Percentiles rank a stretch among this genome's conserved stretches.
These are phyloP conservation scores for Drosophila nr. perissopoda DNA, from an alignment of 2,888 invertebrate species.

Conservation along the genomic window DNA sequence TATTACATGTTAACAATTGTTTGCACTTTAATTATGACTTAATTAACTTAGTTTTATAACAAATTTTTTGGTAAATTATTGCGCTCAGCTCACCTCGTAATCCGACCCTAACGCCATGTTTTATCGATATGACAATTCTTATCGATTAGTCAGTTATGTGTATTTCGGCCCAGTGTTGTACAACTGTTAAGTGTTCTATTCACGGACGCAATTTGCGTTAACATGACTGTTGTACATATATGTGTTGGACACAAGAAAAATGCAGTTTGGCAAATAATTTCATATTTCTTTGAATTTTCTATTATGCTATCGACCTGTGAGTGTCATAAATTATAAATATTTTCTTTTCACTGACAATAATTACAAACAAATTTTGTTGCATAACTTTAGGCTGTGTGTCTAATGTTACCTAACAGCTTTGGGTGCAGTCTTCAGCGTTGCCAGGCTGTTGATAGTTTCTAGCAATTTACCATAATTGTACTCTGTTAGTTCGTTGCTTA, in stretches of 20 bases:
- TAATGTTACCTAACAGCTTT: background rate
- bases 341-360: background rate
- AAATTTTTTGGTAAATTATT: constrained; percentile 57
- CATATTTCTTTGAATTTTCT: rapidly evolving
- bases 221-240: constrained; percentile 16
- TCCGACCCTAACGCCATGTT: constrained; percentile 85
- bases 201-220: constrained; percentile 22
- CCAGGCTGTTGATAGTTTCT: background rate
- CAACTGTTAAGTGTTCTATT: background rate
- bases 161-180: constrained; percentile 29
- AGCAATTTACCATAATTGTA: background rate
- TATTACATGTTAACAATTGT: constrained; percentile 60
- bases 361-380: background rate
- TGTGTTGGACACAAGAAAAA: background rate
- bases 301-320: background rate
- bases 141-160: constrained; percentile 45
- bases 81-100: constrained; percentile 84
- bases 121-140: constrained; percentile 61
- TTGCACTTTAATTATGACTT: constrained; percentile 59
- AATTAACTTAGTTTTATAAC: constrained; percentile 63
- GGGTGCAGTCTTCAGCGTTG: constrained; percentile 2
- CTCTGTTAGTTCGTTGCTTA: background rate
- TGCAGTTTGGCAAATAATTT: background rate
- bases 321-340: background rate
- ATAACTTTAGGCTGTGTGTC: constrained; percentile 1